Evolutionary conservation across 2,797 vertebrate species (phyloP), one percentile per base, ranked within the genome.

Genomic region (Rhincodon typus): DNA sequence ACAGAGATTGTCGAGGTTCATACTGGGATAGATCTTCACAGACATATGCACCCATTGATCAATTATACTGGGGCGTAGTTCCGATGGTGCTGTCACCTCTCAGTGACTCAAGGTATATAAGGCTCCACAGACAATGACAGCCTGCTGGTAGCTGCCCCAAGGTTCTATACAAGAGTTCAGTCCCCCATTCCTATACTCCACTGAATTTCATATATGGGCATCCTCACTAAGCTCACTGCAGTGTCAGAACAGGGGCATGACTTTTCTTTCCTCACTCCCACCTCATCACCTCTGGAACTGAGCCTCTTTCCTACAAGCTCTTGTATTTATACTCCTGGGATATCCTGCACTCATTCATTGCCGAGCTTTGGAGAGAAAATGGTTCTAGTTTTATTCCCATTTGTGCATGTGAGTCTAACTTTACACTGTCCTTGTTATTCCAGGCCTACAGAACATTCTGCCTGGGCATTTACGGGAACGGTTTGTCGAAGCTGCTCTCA

Each of bases 371-470:
- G 90, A 23, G 66, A 38, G 21, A 67, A 38, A 66, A 93, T 38
- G 34, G 38, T 12, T 38, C 21, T 25, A 23, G 34, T 21, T 93
- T 25, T 93, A 19, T 6, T 2, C 2, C 57, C 21, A 38, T 23
- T 93, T 57, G 30, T 62, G 57, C 10, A 12, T 57, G 50, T 3
- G 30, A 30, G 53, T 30, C 42, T 88, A 30, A 93, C 90, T 25
- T 94, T 77, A 94, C 70, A 57, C 57, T 66, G 12, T 50, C 70
- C 72, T 95, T 34, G 96, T 0, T 96, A 93, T 62, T 96, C 96
- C 97, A 99, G 99, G 99, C 96, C 97, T 99, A 96, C 99, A 99
- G 97, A 98, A 98, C 27, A 98, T 99, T 96, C 98, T 99, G 38
- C 99, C 99, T 0, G 98, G 98, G 96, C 98, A 99, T 97, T 97